Percentiles rank a stretch among this genome's conserved stretches.
Evolutionary conservation across 1,140 invertebrate genomes (phyloP).

Genomic region (Pogonognathellus flavescens): DNA sequence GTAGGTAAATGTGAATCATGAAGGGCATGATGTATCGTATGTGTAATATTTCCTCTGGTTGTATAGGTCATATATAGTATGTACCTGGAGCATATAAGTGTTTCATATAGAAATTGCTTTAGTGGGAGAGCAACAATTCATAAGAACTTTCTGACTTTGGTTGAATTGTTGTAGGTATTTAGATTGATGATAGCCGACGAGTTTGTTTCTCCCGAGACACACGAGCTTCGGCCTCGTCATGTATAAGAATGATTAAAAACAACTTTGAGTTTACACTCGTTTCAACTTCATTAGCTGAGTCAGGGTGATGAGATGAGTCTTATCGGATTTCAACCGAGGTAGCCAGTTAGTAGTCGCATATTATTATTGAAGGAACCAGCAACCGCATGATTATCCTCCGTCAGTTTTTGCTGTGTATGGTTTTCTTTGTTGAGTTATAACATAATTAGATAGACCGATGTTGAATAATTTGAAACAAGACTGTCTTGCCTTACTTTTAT

Average conservation of each 20-base stretch:
- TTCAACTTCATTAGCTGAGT: slow-evolving; percentile 32
- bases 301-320: neutral
- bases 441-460: slow-evolving; percentile 31
- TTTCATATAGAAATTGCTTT: too few species aligned
- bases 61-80: too few species aligned
- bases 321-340: slow-evolving; percentile 38
- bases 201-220: neutral
- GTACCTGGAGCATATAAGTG: too few species aligned
- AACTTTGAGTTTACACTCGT: slow-evolving; percentile 14
- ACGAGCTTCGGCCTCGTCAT: neutral
- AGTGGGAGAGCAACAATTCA: too few species aligned
- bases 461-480: too few species aligned
- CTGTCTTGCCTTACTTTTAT: too few species aligned
- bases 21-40: too few species aligned
- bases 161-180: neutral
- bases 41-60: too few species aligned
- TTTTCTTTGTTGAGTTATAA: neutral
- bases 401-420: slow-evolving; percentile 20
- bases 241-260: neutral
- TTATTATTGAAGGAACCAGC: neutral
- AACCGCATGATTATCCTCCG: neutral
- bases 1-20: too few species aligned
- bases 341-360: neutral
- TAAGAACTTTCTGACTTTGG: too few species aligned
- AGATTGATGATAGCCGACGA: slow-evolving; percentile 10